Evolutionary conservation across 2,797 vertebrate genomes (phyloP), one percentile per base, ranked within the genome.

Genomic region (Gouania willdenowi): DNA sequence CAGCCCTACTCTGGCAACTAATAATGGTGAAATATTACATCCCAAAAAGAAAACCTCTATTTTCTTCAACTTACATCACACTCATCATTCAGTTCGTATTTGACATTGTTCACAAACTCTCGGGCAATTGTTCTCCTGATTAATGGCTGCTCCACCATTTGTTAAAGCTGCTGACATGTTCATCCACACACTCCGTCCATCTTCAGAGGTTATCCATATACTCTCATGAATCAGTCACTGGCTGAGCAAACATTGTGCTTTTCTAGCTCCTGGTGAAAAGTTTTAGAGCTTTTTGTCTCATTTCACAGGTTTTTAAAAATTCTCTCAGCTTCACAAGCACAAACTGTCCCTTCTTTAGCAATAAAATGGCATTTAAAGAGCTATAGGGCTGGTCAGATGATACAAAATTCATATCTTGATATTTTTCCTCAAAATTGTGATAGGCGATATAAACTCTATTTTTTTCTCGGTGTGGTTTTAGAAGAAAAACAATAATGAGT

Each of bases 301-400:
- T 43, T 47, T 38, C 13, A 24, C 31, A 47, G 19, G 11, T 51
- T 53, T 21, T 20, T n/a, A 14, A 45, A 29, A 62, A 37, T 26
- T 5, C 13, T 31, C 3, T 18, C 17, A 15, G 34, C 9, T 33
- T 34, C 17, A 39, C 9, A 26, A 42, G 18, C 12, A 31, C 7
- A 3, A 50, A 46, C 0, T 12, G 11, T 21, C 11, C 25, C 6
- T n/a, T n/a, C n/a, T n/a, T n/a, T n/a, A n/a, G n/a, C n/a, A n/a
- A n/a, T n/a, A n/a, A n/a, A n/a, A n/a, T n/a, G n/a, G n/a, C n/a
- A n/a, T n/a, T n/a, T n/a, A n/a, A n/a, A n/a, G n/a, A n/a, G n/a
- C n/a, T n/a, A n/a, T n/a, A n/a, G n/a, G n/a, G n/a, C n/a, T n/a
- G n/a, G n/a, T n/a, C n/a, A n/a, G n/a, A n/a, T n/a, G n/a, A n/a